Percentiles rank a stretch among this genome's conserved stretches.
phyloP scores from a whole-genome alignment of 2,797 vertebrate species.

The Syndactyla subalaris region DNA sequence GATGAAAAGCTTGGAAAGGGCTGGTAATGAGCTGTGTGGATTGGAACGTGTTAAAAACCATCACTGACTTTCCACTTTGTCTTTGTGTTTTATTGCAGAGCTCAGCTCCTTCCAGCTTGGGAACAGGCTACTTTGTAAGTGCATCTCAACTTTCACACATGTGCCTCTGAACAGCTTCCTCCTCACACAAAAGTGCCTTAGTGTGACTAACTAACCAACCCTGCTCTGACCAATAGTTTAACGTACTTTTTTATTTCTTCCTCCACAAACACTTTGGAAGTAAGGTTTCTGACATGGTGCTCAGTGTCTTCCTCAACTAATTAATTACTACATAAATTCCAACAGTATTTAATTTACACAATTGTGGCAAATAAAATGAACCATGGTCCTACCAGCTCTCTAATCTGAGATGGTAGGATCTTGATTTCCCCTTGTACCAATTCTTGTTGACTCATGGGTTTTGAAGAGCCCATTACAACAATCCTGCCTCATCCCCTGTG shows the following conservation, averaged over 20 bases:
- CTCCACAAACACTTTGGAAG: neutral
- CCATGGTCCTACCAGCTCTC: neutral
- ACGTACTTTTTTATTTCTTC: neutral
- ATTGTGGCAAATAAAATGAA: neutral
- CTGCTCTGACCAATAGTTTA: neutral
- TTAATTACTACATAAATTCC: neutral
- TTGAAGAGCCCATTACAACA: neutral
- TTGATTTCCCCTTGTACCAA: neutral
- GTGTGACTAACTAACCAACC: neutral
- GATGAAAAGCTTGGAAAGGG: constrained; percentile 84
- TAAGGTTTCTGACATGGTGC: neutral
- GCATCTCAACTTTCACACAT: constrained; percentile 63
- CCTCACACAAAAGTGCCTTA: neutral
- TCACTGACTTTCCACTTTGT: constrained; percentile 79
- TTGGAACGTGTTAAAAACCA: constrained; percentile 76
- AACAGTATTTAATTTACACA: neutral
- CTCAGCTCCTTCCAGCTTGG: constrained; percentile 85
- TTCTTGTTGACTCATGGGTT: neutral
- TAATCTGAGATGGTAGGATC: neutral
- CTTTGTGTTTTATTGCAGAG: constrained; percentile 82
- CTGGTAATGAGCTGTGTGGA: constrained; percentile 84
- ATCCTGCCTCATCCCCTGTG: neutral
- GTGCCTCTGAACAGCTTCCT: constrained; percentile 23
- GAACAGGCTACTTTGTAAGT: constrained; percentile 88
- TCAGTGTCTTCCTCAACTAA: neutral